These are phyloP conservation scores for Acanthochromis polyacanthus DNA, from an alignment of 2,113 vertebrate species.

Conservation along the genomic window DNA sequence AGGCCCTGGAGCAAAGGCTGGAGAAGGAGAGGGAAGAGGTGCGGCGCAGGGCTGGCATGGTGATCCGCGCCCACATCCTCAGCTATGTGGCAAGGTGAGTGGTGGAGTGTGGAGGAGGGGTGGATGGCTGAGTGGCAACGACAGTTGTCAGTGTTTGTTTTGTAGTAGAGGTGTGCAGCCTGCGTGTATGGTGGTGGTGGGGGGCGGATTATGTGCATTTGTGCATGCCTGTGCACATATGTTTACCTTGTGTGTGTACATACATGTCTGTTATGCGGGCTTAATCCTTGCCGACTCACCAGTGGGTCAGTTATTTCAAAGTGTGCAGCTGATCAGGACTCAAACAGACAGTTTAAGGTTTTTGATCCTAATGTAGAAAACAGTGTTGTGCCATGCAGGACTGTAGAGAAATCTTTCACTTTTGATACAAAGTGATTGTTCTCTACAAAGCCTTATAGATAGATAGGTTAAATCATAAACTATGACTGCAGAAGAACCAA, in stretches of 20 bases:
- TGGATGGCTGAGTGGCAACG: constrained; percentile 63
- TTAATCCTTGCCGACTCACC: constrained; percentile 15
- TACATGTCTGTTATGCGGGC: constrained; percentile 28
- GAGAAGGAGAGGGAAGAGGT: constrained; percentile 92
- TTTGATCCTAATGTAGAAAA: background rate
- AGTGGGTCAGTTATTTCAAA: background rate
- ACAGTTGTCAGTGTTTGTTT: constrained; percentile 79
- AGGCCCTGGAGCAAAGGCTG: constrained; percentile 94
- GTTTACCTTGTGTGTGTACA: constrained; percentile 38
- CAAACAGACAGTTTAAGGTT: background rate
- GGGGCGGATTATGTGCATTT: constrained; percentile 9
- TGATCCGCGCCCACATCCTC: constrained; percentile 94
- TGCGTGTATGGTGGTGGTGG: constrained; percentile 10
- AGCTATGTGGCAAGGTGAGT: constrained; percentile 96
- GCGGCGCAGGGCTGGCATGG: constrained; percentile 90
- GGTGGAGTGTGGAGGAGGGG: constrained; percentile 26
- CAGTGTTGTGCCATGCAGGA: background rate
- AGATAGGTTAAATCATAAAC: background rate
- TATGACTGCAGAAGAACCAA: background rate
- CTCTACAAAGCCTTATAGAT: background rate
- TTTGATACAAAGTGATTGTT: background rate
- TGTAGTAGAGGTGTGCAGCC: constrained; percentile 56
- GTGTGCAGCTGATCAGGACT: background rate
- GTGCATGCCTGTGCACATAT: constrained; percentile 47
- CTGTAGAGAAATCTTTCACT: background rate